phyloP scores from a whole-genome alignment of 30 jellyfish, hydroid and myxozoan genomes.

The Nemopilema nomurai region DNA sequence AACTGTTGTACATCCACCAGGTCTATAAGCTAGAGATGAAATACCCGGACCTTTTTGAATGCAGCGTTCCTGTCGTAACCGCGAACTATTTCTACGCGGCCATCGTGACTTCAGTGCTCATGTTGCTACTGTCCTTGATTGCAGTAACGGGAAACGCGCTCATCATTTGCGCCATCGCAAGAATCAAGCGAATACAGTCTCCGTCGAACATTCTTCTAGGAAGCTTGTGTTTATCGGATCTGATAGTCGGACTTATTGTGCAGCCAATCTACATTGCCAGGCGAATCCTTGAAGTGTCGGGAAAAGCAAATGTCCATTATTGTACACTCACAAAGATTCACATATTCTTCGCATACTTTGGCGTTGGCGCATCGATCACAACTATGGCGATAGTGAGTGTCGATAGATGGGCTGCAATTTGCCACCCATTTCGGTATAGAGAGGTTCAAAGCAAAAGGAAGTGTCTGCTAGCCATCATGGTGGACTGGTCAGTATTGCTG shows the following conservation, averaged over 20 bases:
- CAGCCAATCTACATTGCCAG: constrained; percentile 70
- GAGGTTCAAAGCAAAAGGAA: constrained; percentile 30
- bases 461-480: constrained; percentile 4
- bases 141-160: constrained; percentile 50
- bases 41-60: neutral
- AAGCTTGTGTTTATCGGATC: constrained; percentile 66
- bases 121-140: constrained; percentile 34
- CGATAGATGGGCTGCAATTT: constrained; percentile 80
- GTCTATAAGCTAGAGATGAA: constrained; percentile 8
- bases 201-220: constrained; percentile 56
- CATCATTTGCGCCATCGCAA: constrained; percentile 31
- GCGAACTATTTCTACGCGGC: constrained; percentile 9
- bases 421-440: constrained; percentile 62
- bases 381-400: constrained; percentile 66
- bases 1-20: no score
- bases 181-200: constrained; percentile 32
- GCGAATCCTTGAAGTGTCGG: constrained; percentile 22
- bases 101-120: constrained; percentile 26
- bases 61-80: constrained; percentile 27
- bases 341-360: constrained; percentile 48
- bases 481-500: constrained; percentile 32
- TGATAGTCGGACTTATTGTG: constrained; percentile 54
- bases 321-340: constrained; percentile 45
- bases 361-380: constrained; percentile 69
- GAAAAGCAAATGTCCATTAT: neutral